A percentile compares a stretch with the other conserved stretches of the same genome.
Conservation (phyloP, 2,888 invertebrate species). For the Synanthedon andrenaeformis region DNA sequence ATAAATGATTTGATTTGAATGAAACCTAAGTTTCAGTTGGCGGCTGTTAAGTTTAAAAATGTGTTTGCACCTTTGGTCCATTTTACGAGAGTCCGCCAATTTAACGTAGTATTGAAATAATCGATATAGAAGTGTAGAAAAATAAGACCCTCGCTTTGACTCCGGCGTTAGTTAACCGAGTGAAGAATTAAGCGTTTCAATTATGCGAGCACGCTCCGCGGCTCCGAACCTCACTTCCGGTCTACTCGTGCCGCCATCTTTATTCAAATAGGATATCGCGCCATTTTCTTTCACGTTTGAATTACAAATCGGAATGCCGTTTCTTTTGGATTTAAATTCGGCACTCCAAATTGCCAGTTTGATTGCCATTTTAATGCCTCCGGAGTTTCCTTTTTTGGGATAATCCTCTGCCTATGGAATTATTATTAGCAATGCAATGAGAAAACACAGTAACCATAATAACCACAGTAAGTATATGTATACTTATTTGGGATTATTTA, state of each 20-base stretch:
- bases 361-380: slow-evolving; percentile 61
- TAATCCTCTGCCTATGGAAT: slow-evolving; percentile 21
- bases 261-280: slow-evolving; percentile 55
- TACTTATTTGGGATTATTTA: no score
- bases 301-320: slow-evolving; percentile 62
- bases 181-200: slow-evolving; percentile 20
- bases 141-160: slow-evolving; percentile 11
- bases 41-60: no score
- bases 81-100: no score
- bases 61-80: no score
- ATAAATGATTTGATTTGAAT: no score
- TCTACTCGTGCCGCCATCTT: slow-evolving; percentile 21
- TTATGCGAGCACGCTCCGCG: slow-evolving; percentile 12
- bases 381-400: slow-evolving; percentile 42
- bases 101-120: no score
- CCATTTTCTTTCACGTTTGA: slow-evolving; percentile 60
- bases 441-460: neutral
- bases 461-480: no score
- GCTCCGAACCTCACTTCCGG: slow-evolving; percentile 11
- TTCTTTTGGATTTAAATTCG: slow-evolving; percentile 55
- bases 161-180: slow-evolving; percentile 11
- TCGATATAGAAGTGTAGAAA: no score
- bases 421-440: slow-evolving; percentile 22
- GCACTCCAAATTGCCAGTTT: slow-evolving; percentile 57
- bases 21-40: no score